phyloP scores from a whole-genome alignment of 2,113 vertebrate genomes.

The Gavialis gangeticus region DNA sequence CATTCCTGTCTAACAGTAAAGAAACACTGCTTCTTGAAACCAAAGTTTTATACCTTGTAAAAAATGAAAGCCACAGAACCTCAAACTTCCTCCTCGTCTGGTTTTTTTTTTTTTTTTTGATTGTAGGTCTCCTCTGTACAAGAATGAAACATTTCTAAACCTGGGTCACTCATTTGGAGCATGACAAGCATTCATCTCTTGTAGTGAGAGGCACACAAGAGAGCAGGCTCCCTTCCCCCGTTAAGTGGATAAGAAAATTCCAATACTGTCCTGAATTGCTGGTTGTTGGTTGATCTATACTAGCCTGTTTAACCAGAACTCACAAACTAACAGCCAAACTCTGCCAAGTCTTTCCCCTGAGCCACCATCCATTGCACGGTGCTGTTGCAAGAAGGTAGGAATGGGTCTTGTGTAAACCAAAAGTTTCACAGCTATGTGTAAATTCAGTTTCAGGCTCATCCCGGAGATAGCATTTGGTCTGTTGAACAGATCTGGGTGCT shows the following conservation, averaged over 20 bases:
- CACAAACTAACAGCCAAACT: no score
- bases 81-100: constrained; percentile 10
- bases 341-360: background rate
- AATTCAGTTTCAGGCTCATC: constrained; percentile 11
- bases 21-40: background rate
- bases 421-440: background rate
- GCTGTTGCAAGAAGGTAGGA: background rate
- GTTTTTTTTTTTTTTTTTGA: background rate
- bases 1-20: background rate
- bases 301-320: no score
- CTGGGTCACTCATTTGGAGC: background rate
- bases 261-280: no score
- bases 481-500: background rate
- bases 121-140: background rate
- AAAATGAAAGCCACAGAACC: constrained; percentile 30
- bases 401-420: background rate
- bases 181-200: background rate
- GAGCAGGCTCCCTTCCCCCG: no score
- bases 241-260: no score
- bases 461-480: background rate
- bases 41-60: background rate
- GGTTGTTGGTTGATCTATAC: no score
- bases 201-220: background rate
- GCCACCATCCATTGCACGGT: background rate
- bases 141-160: background rate